Evolutionary conservation across 1,140 invertebrate species (phyloP).

Genomic region (Tachypleus tridentatus): DNA sequence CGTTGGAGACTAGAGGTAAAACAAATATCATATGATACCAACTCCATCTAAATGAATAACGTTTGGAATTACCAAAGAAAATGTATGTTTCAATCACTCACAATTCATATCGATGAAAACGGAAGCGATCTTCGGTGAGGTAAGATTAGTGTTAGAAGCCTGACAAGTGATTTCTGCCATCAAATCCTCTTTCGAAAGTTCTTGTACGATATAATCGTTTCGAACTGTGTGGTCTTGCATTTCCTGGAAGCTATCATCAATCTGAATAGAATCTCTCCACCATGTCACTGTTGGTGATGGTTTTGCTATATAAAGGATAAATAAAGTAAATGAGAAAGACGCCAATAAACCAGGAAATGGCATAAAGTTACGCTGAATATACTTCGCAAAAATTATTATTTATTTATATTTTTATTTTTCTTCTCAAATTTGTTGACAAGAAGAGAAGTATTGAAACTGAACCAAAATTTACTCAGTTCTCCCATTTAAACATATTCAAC

Average conservation of each 20-base stretch:
- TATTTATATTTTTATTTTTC: no score
- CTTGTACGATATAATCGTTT: constrained; percentile 52
- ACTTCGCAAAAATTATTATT: no score
- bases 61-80: no score
- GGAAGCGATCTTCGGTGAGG: constrained; percentile 32
- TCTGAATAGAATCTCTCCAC: constrained; percentile 25
- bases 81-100: constrained; percentile 20
- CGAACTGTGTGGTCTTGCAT: constrained; percentile 27
- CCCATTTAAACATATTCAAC: no score
- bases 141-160: constrained; percentile 64
- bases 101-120: constrained; percentile 29
- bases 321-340: background rate
- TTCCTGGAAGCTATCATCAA: constrained; percentile 25
- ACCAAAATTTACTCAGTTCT: no score
- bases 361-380: no score
- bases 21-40: no score
- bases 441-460: no score
- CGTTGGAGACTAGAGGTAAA: no score
- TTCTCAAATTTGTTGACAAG: no score
- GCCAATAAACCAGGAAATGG: no score
- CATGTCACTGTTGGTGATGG: constrained; percentile 28
- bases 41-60: no score
- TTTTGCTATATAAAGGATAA: constrained; percentile 20
- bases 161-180: constrained; percentile 72
- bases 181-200: constrained; percentile 59